These are phyloP conservation scores for Lampropteryx suffumata DNA, from an alignment of 2,888 invertebrate species.

Conservation along the genomic window DNA sequence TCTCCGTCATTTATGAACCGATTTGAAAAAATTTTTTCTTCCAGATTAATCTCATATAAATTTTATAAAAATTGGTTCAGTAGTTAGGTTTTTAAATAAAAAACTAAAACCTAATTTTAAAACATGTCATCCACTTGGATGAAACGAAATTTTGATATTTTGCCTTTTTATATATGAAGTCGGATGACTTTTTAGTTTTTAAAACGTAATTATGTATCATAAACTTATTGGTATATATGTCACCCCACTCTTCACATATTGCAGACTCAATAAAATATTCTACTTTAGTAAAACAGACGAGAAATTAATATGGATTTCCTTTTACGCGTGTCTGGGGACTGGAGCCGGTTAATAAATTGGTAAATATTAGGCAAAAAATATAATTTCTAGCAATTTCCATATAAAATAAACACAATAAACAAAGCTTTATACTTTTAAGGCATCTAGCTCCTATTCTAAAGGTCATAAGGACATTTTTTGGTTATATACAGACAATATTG, in stretches of 20 bases:
- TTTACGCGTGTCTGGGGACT: slow-evolving; percentile 21
- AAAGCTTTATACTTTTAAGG: slow-evolving; percentile 31
- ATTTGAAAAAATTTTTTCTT: too few relatives aligned
- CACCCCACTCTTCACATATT: too few relatives aligned
- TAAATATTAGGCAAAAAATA: slow-evolving; percentile 1
- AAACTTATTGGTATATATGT: neutral
- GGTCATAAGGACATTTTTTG: slow-evolving; percentile 43
- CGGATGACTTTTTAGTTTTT: too few relatives aligned
- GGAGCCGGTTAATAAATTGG: neutral
- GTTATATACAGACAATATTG: slow-evolving; percentile 41
- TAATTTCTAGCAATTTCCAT: slow-evolving; percentile 24
- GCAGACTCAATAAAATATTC: neutral
- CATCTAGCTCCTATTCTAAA: slow-evolving; percentile 38
- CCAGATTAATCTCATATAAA: too few relatives aligned
- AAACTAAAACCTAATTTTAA: too few relatives aligned
- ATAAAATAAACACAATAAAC: slow-evolving; percentile 27
- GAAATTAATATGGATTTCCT: slow-evolving; percentile 8
- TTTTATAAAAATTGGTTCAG: too few relatives aligned
- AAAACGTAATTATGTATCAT: too few relatives aligned
- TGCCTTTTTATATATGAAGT: too few relatives aligned
- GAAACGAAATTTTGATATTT: too few relatives aligned
- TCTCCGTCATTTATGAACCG: too few relatives aligned
- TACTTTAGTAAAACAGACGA: slow-evolving; percentile 13
- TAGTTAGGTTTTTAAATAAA: too few relatives aligned
- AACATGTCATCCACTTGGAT: too few relatives aligned